A percentile compares a stretch with the other conserved stretches of the same genome.
phyloP scores from a whole-genome alignment of 1,140 invertebrate species.

The Penaeus vannamei region DNA sequence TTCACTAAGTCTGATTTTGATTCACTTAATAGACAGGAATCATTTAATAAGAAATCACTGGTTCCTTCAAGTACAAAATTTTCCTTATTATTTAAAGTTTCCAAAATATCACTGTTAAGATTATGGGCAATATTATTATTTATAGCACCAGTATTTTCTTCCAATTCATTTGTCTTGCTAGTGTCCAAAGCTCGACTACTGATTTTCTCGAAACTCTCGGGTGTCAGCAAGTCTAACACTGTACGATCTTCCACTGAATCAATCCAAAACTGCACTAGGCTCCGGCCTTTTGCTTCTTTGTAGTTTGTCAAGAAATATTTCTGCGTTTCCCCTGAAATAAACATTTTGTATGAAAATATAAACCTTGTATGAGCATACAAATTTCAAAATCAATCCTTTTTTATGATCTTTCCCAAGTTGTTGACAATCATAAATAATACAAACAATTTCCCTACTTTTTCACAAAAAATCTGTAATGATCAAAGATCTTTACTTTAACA shows the following conservation, averaged over 20 bases:
- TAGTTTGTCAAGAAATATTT: slow-evolving; percentile 66
- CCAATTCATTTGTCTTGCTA: slow-evolving; percentile 23
- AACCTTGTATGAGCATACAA: neutral
- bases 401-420: no score
- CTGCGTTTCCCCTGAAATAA: slow-evolving; percentile 62
- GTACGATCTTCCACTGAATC: slow-evolving; percentile 61
- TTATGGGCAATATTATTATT: slow-evolving; percentile 52
- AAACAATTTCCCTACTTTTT: slow-evolving; percentile 16
- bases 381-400: slow-evolving; percentile 44
- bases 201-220: slow-evolving; percentile 38
- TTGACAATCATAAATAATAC: no score
- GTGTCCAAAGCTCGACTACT: neutral
- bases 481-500: neutral
- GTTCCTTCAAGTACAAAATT: slow-evolving; percentile 35
- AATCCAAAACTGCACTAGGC: slow-evolving; percentile 67
- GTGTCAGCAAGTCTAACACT: slow-evolving; percentile 64
- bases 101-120: slow-evolving; percentile 61
- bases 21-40: slow-evolving; percentile 41
- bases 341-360: neutral
- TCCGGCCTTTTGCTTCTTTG: slow-evolving; percentile 71
- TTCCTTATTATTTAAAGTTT: slow-evolving; percentile 55
- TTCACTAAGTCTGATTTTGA: slow-evolving; percentile 24
- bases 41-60: slow-evolving; percentile 32
- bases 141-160: slow-evolving; percentile 58
- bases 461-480: neutral